phyloP scores from a whole-genome alignment of 2,888 invertebrate genomes.

The Phortica okadai region DNA sequence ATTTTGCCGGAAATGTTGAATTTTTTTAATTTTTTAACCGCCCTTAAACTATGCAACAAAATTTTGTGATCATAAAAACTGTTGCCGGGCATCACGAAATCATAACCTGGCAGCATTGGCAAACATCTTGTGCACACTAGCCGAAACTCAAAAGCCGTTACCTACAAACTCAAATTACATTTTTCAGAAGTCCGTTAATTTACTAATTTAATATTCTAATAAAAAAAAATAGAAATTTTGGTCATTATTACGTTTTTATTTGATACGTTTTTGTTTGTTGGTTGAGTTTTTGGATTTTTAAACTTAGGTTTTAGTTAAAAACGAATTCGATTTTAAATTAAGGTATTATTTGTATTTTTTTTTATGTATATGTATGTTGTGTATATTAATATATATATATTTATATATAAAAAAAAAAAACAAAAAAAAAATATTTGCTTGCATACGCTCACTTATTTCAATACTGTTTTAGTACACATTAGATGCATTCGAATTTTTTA shows the following conservation, averaged over 20 bases:
- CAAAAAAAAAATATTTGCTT: constrained; percentile 41
- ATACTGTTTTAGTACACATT: constrained; percentile 70
- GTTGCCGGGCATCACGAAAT: no score
- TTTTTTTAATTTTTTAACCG: no score
- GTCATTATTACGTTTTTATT: constrained; percentile 7
- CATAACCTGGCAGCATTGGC: no score
- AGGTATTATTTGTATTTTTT: constrained; percentile 17
- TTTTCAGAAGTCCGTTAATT: no score
- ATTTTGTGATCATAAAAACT: no score
- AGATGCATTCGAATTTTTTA: constrained; percentile 45
- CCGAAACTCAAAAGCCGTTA: no score
- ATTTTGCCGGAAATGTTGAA: no score
- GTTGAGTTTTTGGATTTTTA: neutral
- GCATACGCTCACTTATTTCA: constrained; percentile 53
- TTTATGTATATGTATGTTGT: constrained; percentile 19
- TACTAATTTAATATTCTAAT: no score
- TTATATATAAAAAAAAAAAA: constrained; percentile 36
- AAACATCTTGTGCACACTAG: no score
- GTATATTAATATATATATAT: constrained; percentile 28
- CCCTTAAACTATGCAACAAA: no score
- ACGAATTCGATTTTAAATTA: constrained; percentile 22
- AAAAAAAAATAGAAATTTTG: neutral
- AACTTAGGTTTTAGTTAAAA: constrained; percentile 24
- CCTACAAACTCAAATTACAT: no score
- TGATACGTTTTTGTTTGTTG: constrained; percentile 11